Evolutionary conservation across 2,888 invertebrate species (phyloP), one percentile per base, ranked within the genome.

Genomic region (Philereme transversata): DNA sequence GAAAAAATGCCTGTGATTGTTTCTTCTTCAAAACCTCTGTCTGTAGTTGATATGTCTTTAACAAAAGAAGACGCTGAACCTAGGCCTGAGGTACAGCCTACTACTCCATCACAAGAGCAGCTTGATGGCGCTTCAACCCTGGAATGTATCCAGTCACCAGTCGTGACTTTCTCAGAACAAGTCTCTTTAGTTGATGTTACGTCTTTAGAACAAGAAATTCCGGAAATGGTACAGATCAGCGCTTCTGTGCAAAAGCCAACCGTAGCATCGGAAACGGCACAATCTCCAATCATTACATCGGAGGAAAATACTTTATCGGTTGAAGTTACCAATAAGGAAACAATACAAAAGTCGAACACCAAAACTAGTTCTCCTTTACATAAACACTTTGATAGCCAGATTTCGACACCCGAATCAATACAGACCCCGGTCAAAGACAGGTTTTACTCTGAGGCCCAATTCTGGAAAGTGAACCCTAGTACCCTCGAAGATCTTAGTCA

Each of bases 341-440:
- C 9, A n/a, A n/a, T 38, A 51, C 5, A 41, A n/a, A 40, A 36
- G 51, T n/a, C 61, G n/a, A 61, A 65, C 8, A 11, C 35, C 22
- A 38, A 51, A 49, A 52, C 60, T 34, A 71, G 49, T 49, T 43
- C 62, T 11, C 35, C 56, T 51, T 11, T 47, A 7, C 52, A 62
- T 51, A 77, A 74, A 64, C 59, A 69, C 5, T 59, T 75, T 36
- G 75, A 78, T 43, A 81, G 82, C 38, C 74, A 86, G 34, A 62
- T 83, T 40, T 86, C 87, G 11, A 90, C 88, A 6, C 90, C 91
- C 4, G 91, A 91, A 61, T 86, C 84, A 0, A 55, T 85, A 60
- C 84, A 86, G 63, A 92, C 92, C 11, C 92, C 92, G 9, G 69
- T 89, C 5, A 92, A 91, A 79, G 92, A 92, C 4, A 82, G 88